Evolutionary conservation across 53 echinoderm and acorn worm genomes (phyloP), one percentile per base, ranked within the genome.

Genomic region (Echinarachnius parma): DNA sequence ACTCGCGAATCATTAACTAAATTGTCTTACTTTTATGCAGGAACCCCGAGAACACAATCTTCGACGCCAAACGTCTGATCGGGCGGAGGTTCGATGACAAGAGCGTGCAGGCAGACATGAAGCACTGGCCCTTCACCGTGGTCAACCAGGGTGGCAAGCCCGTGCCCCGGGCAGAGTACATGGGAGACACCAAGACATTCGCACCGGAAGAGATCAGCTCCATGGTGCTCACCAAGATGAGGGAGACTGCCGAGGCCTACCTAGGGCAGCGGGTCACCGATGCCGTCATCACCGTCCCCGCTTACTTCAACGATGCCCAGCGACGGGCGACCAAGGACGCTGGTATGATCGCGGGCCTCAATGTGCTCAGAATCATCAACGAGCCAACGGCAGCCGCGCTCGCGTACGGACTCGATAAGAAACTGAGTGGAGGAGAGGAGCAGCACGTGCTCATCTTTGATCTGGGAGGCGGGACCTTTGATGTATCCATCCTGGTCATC

Each of bases 311-410:
- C 14, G 93, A 93, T 50, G 83, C 89, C 20, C 93, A 93, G 74
- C 76, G 93, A 22, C 93, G 89, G 48, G 93, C 93, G 10, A 93
- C 93, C 30, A 93, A 93, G 77, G 93, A 93, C 71, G 89, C 93
- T 7, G 93, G 93, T 28, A 80, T 83, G 1, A 93, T 93, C 52
- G 59, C 93, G 48, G 93, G 93, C 10, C 80, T 93, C 22, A 89
- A 86, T 29, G 89, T 93, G 0, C 65, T 93, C 20, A 62, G 93
- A 34, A 89, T 93, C 63, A 93, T 93, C 81, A 93, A 93, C 57
- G 93, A 93, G 46, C 93, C 93, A 14, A 89, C 93, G 13, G 93
- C 93, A 46, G 93, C 93, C 10, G 93, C 93, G 18, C 86, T 93
- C 56, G 93, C 93, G 3, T 93, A 93, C 35, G 93, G 93, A 64